Evolutionary conservation across 2,113 vertebrate species (phyloP), one percentile per base, ranked within the genome.

Genomic region (Alligator sinensis): DNA sequence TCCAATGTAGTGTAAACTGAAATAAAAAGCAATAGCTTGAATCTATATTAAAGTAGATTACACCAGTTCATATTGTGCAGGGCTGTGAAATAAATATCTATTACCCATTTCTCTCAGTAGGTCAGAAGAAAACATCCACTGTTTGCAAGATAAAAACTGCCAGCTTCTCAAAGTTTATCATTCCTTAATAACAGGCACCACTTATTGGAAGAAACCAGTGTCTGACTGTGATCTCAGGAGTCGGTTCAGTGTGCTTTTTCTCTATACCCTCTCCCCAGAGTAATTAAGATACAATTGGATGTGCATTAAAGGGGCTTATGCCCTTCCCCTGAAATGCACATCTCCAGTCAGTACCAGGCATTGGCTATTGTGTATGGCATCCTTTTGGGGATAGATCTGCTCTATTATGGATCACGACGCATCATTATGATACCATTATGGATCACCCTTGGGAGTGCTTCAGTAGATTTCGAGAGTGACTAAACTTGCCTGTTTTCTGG

Each of bases 11-110:
- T 55, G 63, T 59, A 87, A 95, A 88, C 76, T 68, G 54, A 79
- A 92, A 80, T 72, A 80, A 90, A 90, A 91, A 81, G 85, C 89
- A 84, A 47, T 16, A 55, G 66, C 82, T 86, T 79, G 90, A 19
- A 95, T 87, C 91, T 90, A 75, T 74, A 2, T 75, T 57, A 16
- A 9, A 18, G 79, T n/a, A 88, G 83, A 90, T 94, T 24, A 87
- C 92, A 74, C 81, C 10, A 1, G 24, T 15, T 19, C 15, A 4
- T 3, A 59, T 9, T 55, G 80, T 80, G 90, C 88, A 55, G 15
- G 85, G 81, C 80, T 79, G 62, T n/a, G 77, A 77, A 59, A 38
- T 11, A 3, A 13, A 86, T 82, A 60, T 47, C 17, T 0, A 1
- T 70, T 84, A 38, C 85, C 4, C 0, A 1, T 16, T 64, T 63